Conservation (phyloP, 2,113 vertebrate genomes). For the Oreochromis niloticus region DNA sequence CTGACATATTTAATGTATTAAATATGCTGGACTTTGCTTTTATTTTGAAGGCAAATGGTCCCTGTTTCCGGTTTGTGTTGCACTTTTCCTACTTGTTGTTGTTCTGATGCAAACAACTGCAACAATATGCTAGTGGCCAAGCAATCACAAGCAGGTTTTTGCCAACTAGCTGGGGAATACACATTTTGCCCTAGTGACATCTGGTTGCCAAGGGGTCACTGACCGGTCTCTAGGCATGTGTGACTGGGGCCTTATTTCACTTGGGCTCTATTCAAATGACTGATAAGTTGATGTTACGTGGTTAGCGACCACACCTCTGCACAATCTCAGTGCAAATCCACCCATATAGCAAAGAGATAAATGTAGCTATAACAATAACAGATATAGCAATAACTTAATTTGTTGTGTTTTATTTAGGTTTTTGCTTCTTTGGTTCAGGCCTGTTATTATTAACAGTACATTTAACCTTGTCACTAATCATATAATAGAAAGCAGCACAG, state of each 20-base stretch:
- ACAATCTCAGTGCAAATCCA: neutral
- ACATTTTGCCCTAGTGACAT: neutral
- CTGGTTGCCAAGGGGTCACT: neutral
- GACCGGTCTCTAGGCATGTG: neutral
- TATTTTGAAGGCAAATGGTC: neutral
- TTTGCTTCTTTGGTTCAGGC: conserved; percentile 41
- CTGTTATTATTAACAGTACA: conserved; percentile 46
- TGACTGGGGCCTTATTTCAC: neutral
- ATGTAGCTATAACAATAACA: conserved; percentile 5
- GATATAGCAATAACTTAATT: conserved; percentile 8
- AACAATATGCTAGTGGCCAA: neutral
- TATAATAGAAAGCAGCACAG: neutral
- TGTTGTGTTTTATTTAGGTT: conserved; percentile 51
- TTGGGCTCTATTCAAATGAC: neutral
- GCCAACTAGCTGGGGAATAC: neutral
- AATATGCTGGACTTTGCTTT: neutral
- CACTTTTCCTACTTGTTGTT: neutral
- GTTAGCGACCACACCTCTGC: neutral
- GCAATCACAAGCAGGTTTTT: neutral
- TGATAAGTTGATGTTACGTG: neutral
- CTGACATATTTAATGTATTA: neutral
- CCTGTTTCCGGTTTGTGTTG: neutral
- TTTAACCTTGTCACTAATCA: neutral
- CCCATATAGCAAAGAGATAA: neutral
- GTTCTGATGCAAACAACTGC: neutral